These are phyloP conservation scores for Hydropsyche tenuis DNA, from an alignment of 1,140 invertebrate species.

Conservation along the genomic window DNA sequence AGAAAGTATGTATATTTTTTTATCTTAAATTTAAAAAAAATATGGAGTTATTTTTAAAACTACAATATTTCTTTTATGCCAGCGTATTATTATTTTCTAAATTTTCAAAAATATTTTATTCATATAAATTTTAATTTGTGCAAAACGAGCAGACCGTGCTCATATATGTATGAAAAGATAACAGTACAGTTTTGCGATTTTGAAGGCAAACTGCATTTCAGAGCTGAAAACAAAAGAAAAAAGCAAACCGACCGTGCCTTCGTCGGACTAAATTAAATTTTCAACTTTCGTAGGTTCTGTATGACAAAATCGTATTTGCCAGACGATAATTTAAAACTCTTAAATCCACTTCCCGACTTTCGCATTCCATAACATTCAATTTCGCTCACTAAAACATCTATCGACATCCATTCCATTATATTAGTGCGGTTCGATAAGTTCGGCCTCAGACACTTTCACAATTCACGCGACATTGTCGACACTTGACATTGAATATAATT, in stretches of 20 bases:
- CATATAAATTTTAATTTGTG: not conserved
- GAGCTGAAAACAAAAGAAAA: not conserved
- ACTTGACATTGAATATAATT: constrained; percentile 18
- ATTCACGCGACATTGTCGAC: not conserved
- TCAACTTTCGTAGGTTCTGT: not conserved
- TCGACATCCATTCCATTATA: not conserved
- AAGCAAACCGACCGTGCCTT: not conserved
- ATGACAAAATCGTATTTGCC: constrained; percentile 12
- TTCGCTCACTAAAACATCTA: not conserved
- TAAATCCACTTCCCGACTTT: too few species aligned
- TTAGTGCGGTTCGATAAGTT: not conserved
- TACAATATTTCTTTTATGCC: too few species aligned
- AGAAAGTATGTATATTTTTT: constrained; percentile 59
- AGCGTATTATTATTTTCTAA: too few species aligned
- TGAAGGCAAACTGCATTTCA: not conserved
- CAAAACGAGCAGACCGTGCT: too few species aligned
- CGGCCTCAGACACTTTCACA: not conserved
- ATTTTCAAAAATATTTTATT: too few species aligned
- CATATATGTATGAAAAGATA: too few species aligned
- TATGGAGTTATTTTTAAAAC: too few species aligned
- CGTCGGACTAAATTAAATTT: constrained; percentile 28
- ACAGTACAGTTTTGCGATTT: too few species aligned
- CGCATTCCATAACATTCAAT: not conserved
- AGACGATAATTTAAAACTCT: not conserved
- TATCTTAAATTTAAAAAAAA: not conserved